Conservation (phyloP, 2,113 vertebrate genomes). For the Mesocricetus auratus region DNA sequence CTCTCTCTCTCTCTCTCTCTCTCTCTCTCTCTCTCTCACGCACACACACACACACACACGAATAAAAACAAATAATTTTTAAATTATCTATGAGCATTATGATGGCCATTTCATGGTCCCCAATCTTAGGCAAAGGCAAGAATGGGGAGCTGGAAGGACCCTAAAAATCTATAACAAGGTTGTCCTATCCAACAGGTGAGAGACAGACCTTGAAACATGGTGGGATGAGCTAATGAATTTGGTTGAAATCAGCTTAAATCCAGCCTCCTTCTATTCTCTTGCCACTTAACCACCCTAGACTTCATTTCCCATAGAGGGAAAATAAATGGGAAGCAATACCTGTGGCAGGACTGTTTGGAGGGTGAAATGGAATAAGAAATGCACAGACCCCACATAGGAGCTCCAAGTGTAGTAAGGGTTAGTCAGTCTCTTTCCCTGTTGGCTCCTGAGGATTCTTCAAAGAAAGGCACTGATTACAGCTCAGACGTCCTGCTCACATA, state of each 20-base stretch:
- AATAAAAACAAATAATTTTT: not conserved
- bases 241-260: not conserved
- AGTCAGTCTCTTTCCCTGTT: not conserved
- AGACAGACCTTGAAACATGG: not conserved
- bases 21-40: not conserved
- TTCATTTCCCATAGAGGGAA: not conserved
- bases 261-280: not conserved
- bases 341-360: not conserved
- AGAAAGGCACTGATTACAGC: not conserved
- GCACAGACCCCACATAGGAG: not conserved
- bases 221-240: not conserved
- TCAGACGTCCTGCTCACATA: not conserved
- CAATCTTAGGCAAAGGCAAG: not conserved
- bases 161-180: not conserved
- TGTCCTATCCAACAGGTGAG: not conserved
- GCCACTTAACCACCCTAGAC: not conserved
- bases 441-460: not conserved
- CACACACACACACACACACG: not conserved
- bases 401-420: constrained; percentile 4
- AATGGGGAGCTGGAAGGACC: not conserved
- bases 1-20: too few species aligned
- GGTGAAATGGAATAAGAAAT: not conserved
- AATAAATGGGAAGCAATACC: not conserved
- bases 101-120: not conserved
- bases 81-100: not conserved